These are phyloP conservation scores for Achlya flavicornis DNA, from an alignment of 2,888 invertebrate genomes.

Conservation along the genomic window DNA sequence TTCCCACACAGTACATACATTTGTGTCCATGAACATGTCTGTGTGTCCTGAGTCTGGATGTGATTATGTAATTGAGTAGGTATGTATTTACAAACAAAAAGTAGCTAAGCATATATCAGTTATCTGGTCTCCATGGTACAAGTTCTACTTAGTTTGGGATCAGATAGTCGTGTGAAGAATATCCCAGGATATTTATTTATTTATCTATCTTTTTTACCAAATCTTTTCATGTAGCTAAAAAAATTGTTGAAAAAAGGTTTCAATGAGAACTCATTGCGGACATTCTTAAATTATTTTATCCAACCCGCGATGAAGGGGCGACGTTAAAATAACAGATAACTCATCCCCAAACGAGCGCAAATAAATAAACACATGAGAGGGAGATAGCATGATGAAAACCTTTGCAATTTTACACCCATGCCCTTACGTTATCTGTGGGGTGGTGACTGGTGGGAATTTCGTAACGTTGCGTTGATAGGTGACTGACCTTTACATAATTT, in stretches of 20 bases:
- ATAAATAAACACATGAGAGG: constrained; percentile 41
- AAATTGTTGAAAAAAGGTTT: not conserved
- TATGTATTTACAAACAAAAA: too few relatives aligned
- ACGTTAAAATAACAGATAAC: constrained; percentile 43
- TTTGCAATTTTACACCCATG: constrained; percentile 29
- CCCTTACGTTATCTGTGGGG: not conserved
- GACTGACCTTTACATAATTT: constrained; percentile 10
- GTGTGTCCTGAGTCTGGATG: too few relatives aligned
- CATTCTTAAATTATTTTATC: constrained; percentile 4
- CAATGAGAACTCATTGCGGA: not conserved
- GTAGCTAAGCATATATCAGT: too few relatives aligned
- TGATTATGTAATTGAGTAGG: too few relatives aligned
- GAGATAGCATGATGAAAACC: constrained; percentile 40
- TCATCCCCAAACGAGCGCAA: constrained; percentile 40
- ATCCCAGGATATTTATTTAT: too few relatives aligned
- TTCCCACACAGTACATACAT: too few relatives aligned
- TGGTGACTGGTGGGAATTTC: not conserved
- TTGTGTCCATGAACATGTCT: too few relatives aligned
- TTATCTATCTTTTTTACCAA: too few relatives aligned
- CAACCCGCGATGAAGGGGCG: constrained; percentile 20
- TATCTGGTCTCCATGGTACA: too few relatives aligned
- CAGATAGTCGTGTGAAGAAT: too few relatives aligned
- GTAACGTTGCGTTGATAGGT: constrained; percentile 17
- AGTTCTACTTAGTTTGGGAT: too few relatives aligned
- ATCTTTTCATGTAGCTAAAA: too few relatives aligned